Evolutionary conservation across 1,140 invertebrate genomes (phyloP), one percentile per base, ranked within the genome.

Genomic region (Psix sp.): DNA sequence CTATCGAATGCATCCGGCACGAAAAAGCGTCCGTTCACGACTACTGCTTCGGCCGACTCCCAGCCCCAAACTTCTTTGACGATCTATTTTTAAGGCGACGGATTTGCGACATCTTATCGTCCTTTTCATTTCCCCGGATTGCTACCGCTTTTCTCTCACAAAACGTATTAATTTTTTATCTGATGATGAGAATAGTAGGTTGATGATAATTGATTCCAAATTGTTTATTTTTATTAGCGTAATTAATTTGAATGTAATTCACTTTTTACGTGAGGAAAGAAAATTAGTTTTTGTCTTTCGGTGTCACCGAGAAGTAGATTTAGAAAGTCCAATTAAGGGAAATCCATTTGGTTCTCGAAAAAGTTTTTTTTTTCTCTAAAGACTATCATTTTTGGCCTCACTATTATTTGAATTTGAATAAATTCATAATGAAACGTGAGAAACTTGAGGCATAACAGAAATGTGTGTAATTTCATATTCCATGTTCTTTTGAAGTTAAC

Each of bases 1-100:
- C 51, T 42, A 39, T 62, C 38, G 54, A 43, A 11, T 54, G 31
- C 67, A 49, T 48, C 45, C 54, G 46, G 16, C 51, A 60, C 40
- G 21, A 54, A 67, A 75, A 70, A 70, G n/a, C 39, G 26, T 33
- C 42, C 51, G 52, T 1, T 36, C 16, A 36, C 13, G 42, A 52
- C 60, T 68, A 75, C 11, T 36, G 67, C 31, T 18, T 57, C 26
- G 15, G 9, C 14, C 45, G 11, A 60, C 38, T 33, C 26, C 14
- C 33, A 13, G 11, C 5, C 29, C 26, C 51, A 7, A 45, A 26
- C 33, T n/a, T 7, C 15, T 38, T 0, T 26, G 40, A 21, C 14
- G 15, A 16, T 51, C 70, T 66, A 66, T 66, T 73, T 73, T 73
- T 66, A 59, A 45, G 48, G 14, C 65, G 10, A 36, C 56, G 66